phyloP scores from a whole-genome alignment of 2,888 invertebrate genomes.

The Dioctria linearis region DNA sequence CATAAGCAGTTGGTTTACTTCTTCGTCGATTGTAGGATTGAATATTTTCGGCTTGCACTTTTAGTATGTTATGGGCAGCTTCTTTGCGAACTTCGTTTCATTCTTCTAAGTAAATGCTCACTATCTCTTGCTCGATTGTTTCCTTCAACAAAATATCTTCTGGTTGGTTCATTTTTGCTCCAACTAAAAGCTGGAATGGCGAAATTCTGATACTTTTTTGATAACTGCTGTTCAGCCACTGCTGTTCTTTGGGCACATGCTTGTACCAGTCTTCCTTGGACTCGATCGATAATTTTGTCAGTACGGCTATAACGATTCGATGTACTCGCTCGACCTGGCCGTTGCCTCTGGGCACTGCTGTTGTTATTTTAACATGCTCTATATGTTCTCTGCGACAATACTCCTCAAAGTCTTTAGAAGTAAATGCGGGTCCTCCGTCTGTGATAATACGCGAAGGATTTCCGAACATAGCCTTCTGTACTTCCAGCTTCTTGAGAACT shows the following conservation, averaged over 20 bases:
- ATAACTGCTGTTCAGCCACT: neutral
- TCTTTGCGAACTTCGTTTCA: neutral
- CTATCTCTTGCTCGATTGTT: neutral
- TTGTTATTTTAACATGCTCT: neutral
- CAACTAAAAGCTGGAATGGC: neutral
- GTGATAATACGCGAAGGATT: no score
- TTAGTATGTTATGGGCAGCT: neutral
- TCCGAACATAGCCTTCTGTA: no score
- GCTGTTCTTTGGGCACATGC: neutral
- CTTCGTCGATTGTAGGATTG: no score
- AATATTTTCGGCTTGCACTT: neutral
- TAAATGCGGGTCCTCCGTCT: neutral
- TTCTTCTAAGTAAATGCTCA: neutral
- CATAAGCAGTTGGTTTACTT: no score
- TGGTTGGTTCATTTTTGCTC: neutral
- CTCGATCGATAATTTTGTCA: neutral
- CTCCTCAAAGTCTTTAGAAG: neutral
- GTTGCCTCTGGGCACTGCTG: neutral
- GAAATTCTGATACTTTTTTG: neutral
- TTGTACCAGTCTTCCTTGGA: neutral
- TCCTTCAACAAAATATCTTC: neutral
- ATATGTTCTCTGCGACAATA: neutral
- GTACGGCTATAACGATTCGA: neutral
- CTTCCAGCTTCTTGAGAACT: no score
- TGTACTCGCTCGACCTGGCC: neutral